Conservation (phyloP, 2,113 vertebrate species). For the Rhinoptilus africanus region DNA sequence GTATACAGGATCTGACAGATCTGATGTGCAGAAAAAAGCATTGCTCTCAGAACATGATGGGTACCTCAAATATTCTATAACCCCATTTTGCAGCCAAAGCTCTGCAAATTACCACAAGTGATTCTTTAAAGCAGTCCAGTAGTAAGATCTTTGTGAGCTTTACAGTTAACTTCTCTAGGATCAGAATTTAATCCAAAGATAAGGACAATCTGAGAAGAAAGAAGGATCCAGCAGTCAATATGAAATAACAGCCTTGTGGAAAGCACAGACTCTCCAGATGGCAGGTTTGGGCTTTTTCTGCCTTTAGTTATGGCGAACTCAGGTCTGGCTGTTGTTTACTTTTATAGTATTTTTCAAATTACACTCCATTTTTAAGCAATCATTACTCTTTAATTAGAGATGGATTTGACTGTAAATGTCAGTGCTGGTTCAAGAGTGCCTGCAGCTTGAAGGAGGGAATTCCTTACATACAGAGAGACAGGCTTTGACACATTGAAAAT, state of each 20-base stretch:
- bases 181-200: neutral
- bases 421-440: neutral
- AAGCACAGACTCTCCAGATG: neutral
- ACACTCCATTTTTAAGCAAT: neutral
- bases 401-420: neutral
- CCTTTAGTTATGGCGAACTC: neutral
- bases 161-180: neutral
- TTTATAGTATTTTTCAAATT: neutral
- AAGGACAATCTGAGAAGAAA: neutral
- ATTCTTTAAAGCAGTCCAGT: neutral
- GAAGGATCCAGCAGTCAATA: neutral
- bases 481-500: neutral
- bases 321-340: neutral
- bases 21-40: neutral
- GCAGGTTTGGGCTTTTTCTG: neutral
- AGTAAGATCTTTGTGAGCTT: neutral
- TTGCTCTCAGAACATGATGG: neutral
- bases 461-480: neutral
- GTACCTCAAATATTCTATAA: neutral
- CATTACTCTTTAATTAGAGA: neutral
- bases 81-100: neutral
- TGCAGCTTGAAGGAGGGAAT: neutral
- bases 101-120: neutral
- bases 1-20: neutral
- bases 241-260: neutral